These are phyloP conservation scores for Apostichopus californicus DNA, from an alignment of 35 echinoderm and acorn worm genomes.

Conservation along the genomic window DNA sequence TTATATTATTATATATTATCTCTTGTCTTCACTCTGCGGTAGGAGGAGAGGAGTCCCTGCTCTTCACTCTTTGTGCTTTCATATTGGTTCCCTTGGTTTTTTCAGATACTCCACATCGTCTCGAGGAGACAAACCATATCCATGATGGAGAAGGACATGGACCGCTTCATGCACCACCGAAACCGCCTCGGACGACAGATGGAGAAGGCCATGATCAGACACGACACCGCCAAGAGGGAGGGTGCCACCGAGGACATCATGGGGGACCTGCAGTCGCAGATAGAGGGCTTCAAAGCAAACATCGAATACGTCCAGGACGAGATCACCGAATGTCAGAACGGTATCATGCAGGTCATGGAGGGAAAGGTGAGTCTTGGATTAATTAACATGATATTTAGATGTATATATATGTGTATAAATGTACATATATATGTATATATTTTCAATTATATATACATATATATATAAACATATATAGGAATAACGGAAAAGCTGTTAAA, in stretches of 20 bases:
- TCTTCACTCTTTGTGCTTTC: too few species aligned
- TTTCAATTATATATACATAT: too few species aligned
- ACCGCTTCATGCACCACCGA: slow-evolving; percentile 85
- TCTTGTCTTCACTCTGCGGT: too few species aligned
- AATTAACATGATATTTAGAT: too few species aligned
- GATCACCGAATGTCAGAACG: slow-evolving; percentile 90
- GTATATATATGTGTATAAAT: too few species aligned
- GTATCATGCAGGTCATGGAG: slow-evolving; percentile 96
- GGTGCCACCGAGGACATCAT: slow-evolving; percentile 64
- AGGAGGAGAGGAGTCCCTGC: too few species aligned
- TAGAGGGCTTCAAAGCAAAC: slow-evolving; percentile 79
- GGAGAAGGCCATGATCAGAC: slow-evolving; percentile 61
- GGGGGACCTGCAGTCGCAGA: slow-evolving; percentile 73
- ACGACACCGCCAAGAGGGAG: slow-evolving; percentile 62
- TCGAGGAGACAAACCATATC: slow-evolving; percentile 76
- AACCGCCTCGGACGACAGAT: slow-evolving; percentile 78
- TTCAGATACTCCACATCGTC: slow-evolving; percentile 79
- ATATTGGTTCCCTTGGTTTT: too few species aligned
- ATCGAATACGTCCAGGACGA: slow-evolving; percentile 96
- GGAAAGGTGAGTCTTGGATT: slow-evolving; percentile 72
- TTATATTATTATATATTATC: too few species aligned
- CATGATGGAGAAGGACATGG: slow-evolving; percentile 96
- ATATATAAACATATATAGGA: too few species aligned
- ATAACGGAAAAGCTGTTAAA: too few species aligned
- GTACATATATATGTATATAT: too few species aligned